phyloP scores from a whole-genome alignment of 2,113 vertebrate genomes.

The Phalacrocorax pelagicus region DNA sequence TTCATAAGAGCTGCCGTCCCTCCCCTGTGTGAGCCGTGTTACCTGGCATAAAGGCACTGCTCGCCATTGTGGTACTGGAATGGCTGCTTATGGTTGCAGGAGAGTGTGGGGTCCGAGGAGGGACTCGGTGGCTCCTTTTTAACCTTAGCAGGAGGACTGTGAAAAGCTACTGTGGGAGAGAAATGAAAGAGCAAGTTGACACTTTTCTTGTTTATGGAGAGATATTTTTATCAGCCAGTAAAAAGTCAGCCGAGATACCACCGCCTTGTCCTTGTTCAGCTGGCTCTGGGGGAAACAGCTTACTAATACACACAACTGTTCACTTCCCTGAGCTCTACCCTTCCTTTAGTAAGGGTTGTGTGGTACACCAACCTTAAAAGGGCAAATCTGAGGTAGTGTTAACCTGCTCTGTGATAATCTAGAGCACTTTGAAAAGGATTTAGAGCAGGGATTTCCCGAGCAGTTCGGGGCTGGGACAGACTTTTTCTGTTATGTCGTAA shows the following conservation, averaged over 20 bases:
- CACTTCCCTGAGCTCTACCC: neutral
- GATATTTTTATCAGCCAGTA: neutral
- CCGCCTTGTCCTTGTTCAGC: neutral
- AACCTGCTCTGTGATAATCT: neutral
- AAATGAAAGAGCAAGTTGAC: neutral
- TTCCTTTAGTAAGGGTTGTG: neutral
- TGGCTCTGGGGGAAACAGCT: neutral
- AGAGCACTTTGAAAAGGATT: neutral
- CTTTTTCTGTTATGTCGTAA: neutral
- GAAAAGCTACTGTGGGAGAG: conserved; percentile 86
- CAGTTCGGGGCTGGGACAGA: neutral
- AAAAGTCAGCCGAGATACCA: neutral
- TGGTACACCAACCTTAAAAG: neutral
- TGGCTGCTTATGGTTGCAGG: conserved; percentile 87
- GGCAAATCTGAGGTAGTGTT: neutral
- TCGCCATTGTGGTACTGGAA: conserved; percentile 84
- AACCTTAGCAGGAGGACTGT: conserved; percentile 93
- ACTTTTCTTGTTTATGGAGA: neutral
- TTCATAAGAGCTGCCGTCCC: neutral
- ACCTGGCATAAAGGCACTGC: conserved; percentile 98
- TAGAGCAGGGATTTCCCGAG: neutral
- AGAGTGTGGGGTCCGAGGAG: conserved; percentile 82
- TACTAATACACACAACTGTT: rapidly evolving
- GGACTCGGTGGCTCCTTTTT: conserved; percentile 95
- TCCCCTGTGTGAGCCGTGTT: neutral